Conservation (phyloP, 2,113 vertebrate species). For the Nycticryphes semicollaris region DNA sequence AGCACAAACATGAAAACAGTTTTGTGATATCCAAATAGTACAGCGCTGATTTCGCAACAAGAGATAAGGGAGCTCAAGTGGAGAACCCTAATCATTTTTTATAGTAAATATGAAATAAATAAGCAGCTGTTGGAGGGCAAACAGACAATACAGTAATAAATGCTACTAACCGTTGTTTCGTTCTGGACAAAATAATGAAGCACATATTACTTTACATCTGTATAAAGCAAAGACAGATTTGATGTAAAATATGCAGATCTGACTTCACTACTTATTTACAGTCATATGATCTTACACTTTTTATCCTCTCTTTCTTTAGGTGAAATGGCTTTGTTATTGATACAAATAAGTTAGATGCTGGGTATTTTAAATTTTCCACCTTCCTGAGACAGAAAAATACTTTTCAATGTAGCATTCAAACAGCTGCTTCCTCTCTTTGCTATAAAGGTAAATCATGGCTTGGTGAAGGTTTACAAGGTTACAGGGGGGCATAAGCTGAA, state of each 20-base stretch:
- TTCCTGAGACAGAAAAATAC: neutral
- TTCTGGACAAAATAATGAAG: neutral
- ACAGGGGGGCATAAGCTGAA: neutral
- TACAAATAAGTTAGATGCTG: neutral
- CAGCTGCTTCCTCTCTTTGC: neutral
- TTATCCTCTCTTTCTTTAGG: neutral
- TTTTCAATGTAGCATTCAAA: neutral
- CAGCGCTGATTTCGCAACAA: neutral
- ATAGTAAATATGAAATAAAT: neutral
- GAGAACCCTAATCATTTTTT: neutral
- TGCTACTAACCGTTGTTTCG: neutral
- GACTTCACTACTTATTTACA: neutral
- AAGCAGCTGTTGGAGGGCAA: neutral
- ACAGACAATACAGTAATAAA: neutral
- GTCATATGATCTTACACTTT: neutral
- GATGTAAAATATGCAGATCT: neutral
- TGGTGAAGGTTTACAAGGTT: neutral
- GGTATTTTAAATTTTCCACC: neutral
- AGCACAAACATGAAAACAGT: neutral
- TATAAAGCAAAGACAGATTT: neutral
- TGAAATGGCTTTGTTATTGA: neutral
- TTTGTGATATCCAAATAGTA: neutral
- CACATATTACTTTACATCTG: neutral
- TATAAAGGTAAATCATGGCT: neutral
- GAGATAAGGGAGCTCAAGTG: neutral